Conservation (phyloP, 2,888 invertebrate species). For the Harpagoxenus sublaevis region DNA sequence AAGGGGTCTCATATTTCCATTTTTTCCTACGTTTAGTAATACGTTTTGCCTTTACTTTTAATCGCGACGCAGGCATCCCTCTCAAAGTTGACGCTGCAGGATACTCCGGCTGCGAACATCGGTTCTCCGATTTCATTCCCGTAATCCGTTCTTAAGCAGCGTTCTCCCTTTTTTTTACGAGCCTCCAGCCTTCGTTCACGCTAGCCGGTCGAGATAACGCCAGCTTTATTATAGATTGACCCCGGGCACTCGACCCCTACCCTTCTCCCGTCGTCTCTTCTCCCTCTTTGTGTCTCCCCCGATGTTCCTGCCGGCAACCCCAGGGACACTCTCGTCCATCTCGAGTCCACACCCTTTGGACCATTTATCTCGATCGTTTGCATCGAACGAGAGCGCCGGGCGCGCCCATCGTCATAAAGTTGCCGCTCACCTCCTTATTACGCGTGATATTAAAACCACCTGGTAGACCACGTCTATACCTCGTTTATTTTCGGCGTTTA, state of each 20-base stretch:
- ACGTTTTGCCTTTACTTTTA: slow-evolving; percentile 29
- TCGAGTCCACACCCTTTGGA: slow-evolving; percentile 74
- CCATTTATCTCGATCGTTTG: slow-evolving; percentile 85
- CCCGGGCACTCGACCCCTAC: slow-evolving; percentile 81
- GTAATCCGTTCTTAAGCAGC: slow-evolving; percentile 85
- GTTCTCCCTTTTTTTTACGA: slow-evolving; percentile 83
- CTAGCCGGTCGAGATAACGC: slow-evolving; percentile 82
- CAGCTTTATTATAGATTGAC: slow-evolving; percentile 86
- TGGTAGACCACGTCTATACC: background rate
- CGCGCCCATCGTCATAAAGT: slow-evolving; percentile 51
- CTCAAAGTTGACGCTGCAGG: slow-evolving; percentile 40
- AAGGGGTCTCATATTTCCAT: slow-evolving; percentile 8
- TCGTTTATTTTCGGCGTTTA: background rate
- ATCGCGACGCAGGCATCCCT: slow-evolving; percentile 27
- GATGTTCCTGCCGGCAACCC: slow-evolving; percentile 70
- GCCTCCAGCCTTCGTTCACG: slow-evolving; percentile 79
- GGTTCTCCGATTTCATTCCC: slow-evolving; percentile 83
- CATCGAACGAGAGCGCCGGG: slow-evolving; percentile 74
- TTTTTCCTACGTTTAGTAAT: slow-evolving; percentile 10
- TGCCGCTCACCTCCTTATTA: slow-evolving; percentile 34
- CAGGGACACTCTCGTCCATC: slow-evolving; percentile 67
- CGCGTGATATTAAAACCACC: slow-evolving; percentile 49
- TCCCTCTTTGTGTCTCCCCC: slow-evolving; percentile 68
- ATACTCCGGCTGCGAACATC: slow-evolving; percentile 54
- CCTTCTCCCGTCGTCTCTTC: slow-evolving; percentile 63